These are phyloP conservation scores for Natrix natrix DNA, from an alignment of 2,797 vertebrate species.

Conservation along the genomic window DNA sequence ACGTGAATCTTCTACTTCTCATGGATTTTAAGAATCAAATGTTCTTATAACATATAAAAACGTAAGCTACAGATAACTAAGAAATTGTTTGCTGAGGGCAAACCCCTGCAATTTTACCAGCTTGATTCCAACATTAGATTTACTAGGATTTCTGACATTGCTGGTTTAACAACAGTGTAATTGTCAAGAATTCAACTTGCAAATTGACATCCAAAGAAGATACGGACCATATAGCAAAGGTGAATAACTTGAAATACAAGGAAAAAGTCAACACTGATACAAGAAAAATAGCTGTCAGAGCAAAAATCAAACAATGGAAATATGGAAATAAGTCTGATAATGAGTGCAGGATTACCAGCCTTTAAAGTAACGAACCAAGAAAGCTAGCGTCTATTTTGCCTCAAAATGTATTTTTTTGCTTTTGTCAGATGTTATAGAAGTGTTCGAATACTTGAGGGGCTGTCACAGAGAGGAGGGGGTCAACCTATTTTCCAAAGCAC, in stretches of 20 bases:
- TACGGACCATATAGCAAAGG: not conserved
- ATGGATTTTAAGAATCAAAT: not conserved
- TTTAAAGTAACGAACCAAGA: not conserved
- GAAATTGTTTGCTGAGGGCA: not conserved
- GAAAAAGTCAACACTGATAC: not conserved
- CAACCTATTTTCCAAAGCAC: no score
- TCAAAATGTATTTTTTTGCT: not conserved
- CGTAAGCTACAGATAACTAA: not conserved
- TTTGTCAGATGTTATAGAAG: not conserved
- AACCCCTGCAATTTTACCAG: not conserved
- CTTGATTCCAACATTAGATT: not conserved
- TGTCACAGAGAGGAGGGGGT: no score
- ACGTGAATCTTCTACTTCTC: conserved; percentile 2
- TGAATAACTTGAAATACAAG: not conserved
- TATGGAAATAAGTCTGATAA: not conserved
- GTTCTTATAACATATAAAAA: not conserved
- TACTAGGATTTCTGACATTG: conserved; percentile 9
- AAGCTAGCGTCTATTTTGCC: not conserved
- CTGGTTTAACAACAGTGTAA: not conserved
- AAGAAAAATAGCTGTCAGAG: not conserved
- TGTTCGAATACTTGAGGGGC: no score
- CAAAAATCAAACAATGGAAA: not conserved
- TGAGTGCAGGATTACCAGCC: not conserved
- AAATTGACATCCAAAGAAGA: not conserved
- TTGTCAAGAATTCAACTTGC: not conserved